Conservation (phyloP, 2,113 vertebrate species). For the Varanus komodoensis region DNA sequence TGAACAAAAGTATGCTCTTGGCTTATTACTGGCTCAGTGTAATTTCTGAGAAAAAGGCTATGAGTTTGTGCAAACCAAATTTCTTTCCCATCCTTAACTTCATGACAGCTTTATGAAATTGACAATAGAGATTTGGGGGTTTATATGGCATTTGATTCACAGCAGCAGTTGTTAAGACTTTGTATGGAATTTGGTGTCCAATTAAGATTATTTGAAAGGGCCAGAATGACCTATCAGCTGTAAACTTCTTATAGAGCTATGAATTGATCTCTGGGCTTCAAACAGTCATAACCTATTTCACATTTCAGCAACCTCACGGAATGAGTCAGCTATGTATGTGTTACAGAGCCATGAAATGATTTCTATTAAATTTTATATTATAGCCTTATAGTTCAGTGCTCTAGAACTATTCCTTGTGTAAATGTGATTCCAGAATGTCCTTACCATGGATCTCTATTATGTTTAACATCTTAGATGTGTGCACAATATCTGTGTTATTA, state of each 20-base stretch:
- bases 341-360: not conserved
- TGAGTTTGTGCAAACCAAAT: too few species aligned
- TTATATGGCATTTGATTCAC: too few species aligned
- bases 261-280: not conserved
- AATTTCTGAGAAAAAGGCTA: too few species aligned
- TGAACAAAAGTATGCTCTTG: too few species aligned
- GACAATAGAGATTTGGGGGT: not conserved
- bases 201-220: not conserved
- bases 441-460: not conserved
- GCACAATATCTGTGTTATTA: not conserved
- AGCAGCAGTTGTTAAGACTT: too few species aligned
- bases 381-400: not conserved
- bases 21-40: too few species aligned
- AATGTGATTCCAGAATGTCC: not conserved
- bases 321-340: not conserved
- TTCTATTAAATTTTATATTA: not conserved
- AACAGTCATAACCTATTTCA: not conserved
- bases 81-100: too few species aligned
- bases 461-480: not conserved
- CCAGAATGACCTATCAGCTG: not conserved
- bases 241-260: not conserved
- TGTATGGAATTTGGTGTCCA: not conserved
- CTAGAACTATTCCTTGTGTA: not conserved
- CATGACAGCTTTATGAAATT: not conserved
- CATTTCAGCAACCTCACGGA: not conserved